Percentiles rank a stretch among this genome's conserved stretches.
phyloP scores from a whole-genome alignment of 2,797 vertebrate genomes.

The Gambelia wislizenii region DNA sequence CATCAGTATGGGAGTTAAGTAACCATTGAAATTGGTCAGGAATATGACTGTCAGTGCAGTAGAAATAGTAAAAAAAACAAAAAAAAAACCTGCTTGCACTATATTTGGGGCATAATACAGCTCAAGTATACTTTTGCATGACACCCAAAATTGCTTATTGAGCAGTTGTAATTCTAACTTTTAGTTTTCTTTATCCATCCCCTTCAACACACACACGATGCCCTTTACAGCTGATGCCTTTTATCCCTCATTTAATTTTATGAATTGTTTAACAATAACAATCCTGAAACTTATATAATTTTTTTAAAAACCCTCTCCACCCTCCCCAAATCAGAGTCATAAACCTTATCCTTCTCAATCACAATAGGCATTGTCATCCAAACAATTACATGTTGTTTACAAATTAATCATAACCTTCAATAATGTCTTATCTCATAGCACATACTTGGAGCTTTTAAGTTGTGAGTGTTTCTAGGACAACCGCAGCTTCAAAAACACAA shows the following conservation, averaged over 20 bases:
- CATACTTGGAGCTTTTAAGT: background rate
- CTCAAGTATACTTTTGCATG: background rate
- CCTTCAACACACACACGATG: background rate
- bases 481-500: background rate
- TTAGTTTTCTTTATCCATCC: background rate
- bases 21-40: background rate
- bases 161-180: background rate
- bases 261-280: too few relatives aligned
- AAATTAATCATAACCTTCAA: too few relatives aligned
- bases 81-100: background rate
- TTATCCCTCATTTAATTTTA: too few relatives aligned
- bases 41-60: background rate
- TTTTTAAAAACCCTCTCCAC: too few relatives aligned
- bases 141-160: background rate
- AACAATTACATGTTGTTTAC: too few relatives aligned
- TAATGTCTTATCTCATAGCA: background rate
- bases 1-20: constrained; percentile 17
- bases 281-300: too few relatives aligned
- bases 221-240: background rate
- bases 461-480: background rate
- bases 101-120: background rate
- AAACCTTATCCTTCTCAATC: too few relatives aligned
- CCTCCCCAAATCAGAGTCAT: too few relatives aligned
- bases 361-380: too few relatives aligned
- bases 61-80: background rate